Percentiles rank a stretch among this genome's conserved stretches.
Evolutionary conservation across 2,113 vertebrate genomes (phyloP).

Genomic region (Nematolebias whitei): DNA sequence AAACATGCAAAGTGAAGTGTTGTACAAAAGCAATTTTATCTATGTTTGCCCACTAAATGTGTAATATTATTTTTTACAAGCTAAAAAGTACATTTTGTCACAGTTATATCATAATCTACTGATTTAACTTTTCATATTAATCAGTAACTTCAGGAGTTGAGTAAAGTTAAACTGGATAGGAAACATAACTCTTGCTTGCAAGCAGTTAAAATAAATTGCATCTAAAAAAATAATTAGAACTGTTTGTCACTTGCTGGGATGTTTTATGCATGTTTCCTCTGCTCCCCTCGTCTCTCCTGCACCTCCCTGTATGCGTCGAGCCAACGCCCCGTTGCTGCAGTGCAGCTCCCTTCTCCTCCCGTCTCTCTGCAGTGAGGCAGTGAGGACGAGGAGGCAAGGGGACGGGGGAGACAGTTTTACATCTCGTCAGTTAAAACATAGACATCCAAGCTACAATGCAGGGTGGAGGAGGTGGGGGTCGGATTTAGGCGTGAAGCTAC

Average conservation of each 20-base stretch:
- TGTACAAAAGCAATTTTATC: too few species aligned
- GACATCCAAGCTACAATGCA: not conserved
- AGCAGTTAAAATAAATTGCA: not conserved
- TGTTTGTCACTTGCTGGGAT: not conserved
- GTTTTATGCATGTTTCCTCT: conserved; percentile 2
- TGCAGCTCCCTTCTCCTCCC: conserved; percentile 65
- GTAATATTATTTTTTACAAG: not conserved
- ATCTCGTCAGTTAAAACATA: not conserved
- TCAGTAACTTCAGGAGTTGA: conserved; percentile 1
- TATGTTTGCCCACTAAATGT: too few species aligned
- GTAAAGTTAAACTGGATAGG: not conserved
- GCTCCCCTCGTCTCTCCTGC: conserved; percentile 24
- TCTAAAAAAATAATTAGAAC: not conserved
- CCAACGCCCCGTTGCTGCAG: conserved; percentile 83
- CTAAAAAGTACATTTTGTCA: too few species aligned
- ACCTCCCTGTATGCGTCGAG: conserved; percentile 51
- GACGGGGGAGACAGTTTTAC: conserved; percentile 22
- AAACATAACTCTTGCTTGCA: not conserved
- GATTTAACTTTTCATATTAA: not conserved
- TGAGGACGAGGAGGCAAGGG: conserved; percentile 38
- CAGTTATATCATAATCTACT: not conserved
- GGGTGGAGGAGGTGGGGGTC: too few species aligned
- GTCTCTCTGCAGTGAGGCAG: conserved; percentile 74
- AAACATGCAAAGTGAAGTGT: too few species aligned
- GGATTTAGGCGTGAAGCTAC: too few species aligned